Evolutionary conservation across 2,888 invertebrate genomes (phyloP), one percentile per base, ranked within the genome.

Genomic region (Drosophila leonis): DNA sequence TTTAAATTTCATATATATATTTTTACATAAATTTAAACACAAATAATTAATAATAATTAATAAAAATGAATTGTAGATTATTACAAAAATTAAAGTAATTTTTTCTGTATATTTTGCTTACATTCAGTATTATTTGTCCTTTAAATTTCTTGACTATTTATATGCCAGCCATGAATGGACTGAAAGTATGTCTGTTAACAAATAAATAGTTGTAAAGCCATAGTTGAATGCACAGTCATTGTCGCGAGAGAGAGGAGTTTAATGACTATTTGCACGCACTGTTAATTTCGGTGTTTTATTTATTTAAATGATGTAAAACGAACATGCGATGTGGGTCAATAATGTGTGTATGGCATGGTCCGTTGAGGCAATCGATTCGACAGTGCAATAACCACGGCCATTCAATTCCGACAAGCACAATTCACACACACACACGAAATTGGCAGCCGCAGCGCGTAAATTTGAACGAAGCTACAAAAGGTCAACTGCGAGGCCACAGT

Each of bases 281-380:
- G 29, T 46, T 52, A 46, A 65, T 44, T 37, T 42, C 37, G 37
- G 0, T 56, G 48, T 60, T 65, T 75, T 64, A 65, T 72, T 73
- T 75, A 68, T 68, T 83, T 78, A 68, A 84, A 84, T 70, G 70
- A 72, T 89, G 72, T 68, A 70, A 74, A 78, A 65, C 63, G 67
- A 67, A 70, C 66, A 71, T 61, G 70, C 72, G 79, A 89, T 75
- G 61, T 89, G 76, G 84, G 89, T 89, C 84, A 84, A 87, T 81
- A 83, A 69, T 73, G 60, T 61, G 20, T 49, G 42, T 44, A 56
- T n/a, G 35, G 44, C 39, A 64, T 41, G 64, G 54, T 56, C 49
- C 49, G 66, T 66, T 66, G 59, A 41, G 41, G 66, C 33, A 63
- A 63, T 74, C 72, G 65, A 71, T 75, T 77, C 55, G 62, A 70